Base-by-base conservation (phyloP, 2,797 vertebrate genomes). In the Sphenodon punctatus region DNA sequence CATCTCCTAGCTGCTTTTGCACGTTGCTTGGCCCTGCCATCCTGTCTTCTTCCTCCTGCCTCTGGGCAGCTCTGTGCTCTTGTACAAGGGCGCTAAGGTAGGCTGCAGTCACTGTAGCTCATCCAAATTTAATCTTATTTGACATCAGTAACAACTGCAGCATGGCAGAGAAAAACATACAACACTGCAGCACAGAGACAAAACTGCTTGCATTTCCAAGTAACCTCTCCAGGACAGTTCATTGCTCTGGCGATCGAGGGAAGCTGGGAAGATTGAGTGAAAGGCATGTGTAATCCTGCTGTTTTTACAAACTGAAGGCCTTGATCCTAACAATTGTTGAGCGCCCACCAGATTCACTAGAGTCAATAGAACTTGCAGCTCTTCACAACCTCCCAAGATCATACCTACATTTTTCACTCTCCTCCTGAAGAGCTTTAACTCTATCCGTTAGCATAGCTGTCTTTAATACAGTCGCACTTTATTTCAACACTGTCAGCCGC, bases 101-200 rank as follows among this genome's bases (percentile, higher is more conserved):
- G 25, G 48, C 70, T 69, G 58, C 17, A 88, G 41, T 13, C 81
- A 22, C 38, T 48, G 39, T 53, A 75, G 41, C 22, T 86, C 43
- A 64, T 67, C 41, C 78, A 39, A 34, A 39, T 30, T 36, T 64
- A 58, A 59, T 67, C 17, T 41, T 75, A 83, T 80, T 49, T 85
- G 38, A 74, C 64, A 22, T 27, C 10, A 19, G 42, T 27, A 72
- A 67, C 43, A 65, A 45, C 68, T 84, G 56, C 58, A 76, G 41
- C 0, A 0, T 30, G 38, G 19, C 49, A 63, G 39, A 22, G 71
- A 41, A 79, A 86, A 79, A 67, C 3, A 53, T 46, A 22, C 27
- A 34, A 30, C 14, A 41, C 41, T 82, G 71, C 20, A 6, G 9
- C 32, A 45, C 0, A 2, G 34, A 70, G 25, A 60, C 56, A 27